phyloP scores from a whole-genome alignment of 2,797 vertebrate species.

The Fratercula arctica region DNA sequence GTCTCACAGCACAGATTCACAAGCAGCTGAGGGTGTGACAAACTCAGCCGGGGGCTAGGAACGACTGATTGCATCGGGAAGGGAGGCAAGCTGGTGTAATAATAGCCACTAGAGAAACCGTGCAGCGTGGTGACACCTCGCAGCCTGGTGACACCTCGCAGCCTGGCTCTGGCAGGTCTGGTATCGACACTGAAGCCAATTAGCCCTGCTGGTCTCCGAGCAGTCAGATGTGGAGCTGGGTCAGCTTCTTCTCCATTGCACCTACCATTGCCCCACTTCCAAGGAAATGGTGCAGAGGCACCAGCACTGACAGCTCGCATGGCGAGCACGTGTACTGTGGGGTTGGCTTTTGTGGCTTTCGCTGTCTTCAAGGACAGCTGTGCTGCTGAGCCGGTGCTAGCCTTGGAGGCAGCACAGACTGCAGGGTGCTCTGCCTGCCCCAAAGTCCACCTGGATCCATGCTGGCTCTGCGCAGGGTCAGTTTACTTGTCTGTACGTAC shows the following conservation, averaged over 20 bases:
- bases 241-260: not conserved
- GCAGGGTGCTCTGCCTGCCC: not conserved
- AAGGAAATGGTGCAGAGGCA: not conserved
- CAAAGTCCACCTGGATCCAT: not conserved
- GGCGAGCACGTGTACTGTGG: accelerated
- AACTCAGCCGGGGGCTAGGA: not conserved
- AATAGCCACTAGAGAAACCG: not conserved
- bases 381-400: not conserved
- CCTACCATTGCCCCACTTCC: not conserved
- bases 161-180: not conserved
- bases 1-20: not conserved
- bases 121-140: accelerated
- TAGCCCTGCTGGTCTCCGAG: not conserved
- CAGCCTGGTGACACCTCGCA: not conserved
- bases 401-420: not conserved
- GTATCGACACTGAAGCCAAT: not conserved
- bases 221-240: not conserved
- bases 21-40: not conserved
- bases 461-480: not conserved
- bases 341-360: not conserved
- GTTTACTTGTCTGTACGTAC: accelerated
- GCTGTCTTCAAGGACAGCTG: not conserved
- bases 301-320: accelerated
- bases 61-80: not conserved
- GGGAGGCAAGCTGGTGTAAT: not conserved